Base-by-base conservation (phyloP, 2,113 vertebrate genomes). In the Pseudopipra pipra region DNA sequence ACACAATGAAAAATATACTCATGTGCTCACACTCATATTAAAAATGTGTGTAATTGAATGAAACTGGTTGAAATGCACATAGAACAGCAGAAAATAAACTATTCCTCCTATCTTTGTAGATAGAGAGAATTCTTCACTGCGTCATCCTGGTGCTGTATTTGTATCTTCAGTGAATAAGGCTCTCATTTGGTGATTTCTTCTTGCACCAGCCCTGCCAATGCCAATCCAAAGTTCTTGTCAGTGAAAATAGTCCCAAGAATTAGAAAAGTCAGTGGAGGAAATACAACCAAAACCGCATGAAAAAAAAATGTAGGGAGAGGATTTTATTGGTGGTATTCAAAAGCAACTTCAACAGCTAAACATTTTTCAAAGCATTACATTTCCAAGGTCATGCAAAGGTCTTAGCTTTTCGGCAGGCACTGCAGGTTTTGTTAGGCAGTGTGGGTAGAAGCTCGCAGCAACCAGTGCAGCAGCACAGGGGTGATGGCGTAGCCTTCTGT, bases 331-430 rank as follows among this genome's bases (percentile, higher is more conserved):
- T 83, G 17, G 5, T 6, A 66, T 86, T 61, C 5, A 3, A 44
- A 30, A 77, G 13, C 27, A 52, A 30, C 17, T 52, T 91, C 39
- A 62, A 63, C 28, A 54, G 35, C 27, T 41, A 80, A 52, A 65
- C 6, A 4, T 37, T 85, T 95, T 95, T 78, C 37, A 84, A 46
- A 63, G 14, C 8, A 5, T 74, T 61, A 28, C 12, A 52, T 74
- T 78, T 87, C 33, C 68, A 95, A 68, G 80, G 76, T 52, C 35
- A 41, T 24, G 19, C 5, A 44, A 86, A 62, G 16, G 33, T 21
- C 19, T 37, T 44, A 16, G 25, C 25, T 22, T 58, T 68, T 83
- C 9, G 0, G n/a, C 54, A 65, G 0, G 1, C 1, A 0, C 6
- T 68, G 20, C 9, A n/a, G 51, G 27, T 74, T 80, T 76, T 44